Evolutionary conservation across 2,113 vertebrate genomes (phyloP), one percentile per base, ranked within the genome.

Genomic region (Atlantisia rogersi): DNA sequence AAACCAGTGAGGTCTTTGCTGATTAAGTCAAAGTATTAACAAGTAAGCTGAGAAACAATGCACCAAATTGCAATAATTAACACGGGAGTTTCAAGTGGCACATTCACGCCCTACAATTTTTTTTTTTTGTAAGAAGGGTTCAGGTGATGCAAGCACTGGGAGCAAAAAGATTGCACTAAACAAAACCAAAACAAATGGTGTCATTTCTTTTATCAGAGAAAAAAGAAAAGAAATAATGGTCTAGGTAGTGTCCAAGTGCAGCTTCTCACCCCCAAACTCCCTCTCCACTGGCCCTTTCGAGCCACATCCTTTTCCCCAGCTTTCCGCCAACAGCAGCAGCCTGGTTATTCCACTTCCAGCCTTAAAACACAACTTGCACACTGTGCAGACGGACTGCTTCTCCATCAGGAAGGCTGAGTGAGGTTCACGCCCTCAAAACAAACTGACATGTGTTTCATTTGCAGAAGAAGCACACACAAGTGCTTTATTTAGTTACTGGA

Each of bases 401-500:
- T 86, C 68, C 60, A 60, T 26, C 69, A 50, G 2, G 5, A 71
- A 86, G 62, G 48, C 90, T 69, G 74, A 93, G 82, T 65, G 74
- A 93, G 82, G 96, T 76, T 94, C 96, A 92, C 88, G 37, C 95
- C 95, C 95, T 97, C 94, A 97, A 96, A 97, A 96, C 94, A 97
- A 95, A 96, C 86, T 39, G 80, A 92, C 94, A 90, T 93, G 95
- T 81, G 88, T 92, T 92, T 81, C 77, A 48, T 63, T 85, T 82
- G 86, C 86, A 82, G 78, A 90, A 91, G 94, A 88, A 67, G 52
- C 68, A 95, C 44, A 62, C 6, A 62, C 6, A 85, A 91, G 75
- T 2, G 17, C 82, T 96, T 96, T 85, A 70, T 90, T 74, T 92
- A 93, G 85, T 67, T 76, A 74, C 31, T 15, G 59, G 73, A 91